phyloP scores from a whole-genome alignment of 2,797 vertebrate genomes.

The Serranus cabrilla region DNA sequence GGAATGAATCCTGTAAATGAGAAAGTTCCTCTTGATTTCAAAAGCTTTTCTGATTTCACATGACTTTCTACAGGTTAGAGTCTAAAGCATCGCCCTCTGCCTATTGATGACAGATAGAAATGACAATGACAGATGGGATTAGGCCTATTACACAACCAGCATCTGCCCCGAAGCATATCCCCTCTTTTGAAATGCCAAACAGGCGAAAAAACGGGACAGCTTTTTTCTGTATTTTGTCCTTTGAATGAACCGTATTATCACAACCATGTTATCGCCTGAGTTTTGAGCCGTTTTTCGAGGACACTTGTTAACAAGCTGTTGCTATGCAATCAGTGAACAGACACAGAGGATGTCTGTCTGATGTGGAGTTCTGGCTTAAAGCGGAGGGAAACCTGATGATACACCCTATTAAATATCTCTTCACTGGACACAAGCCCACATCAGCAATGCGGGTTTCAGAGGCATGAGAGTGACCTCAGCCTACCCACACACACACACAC shows the following conservation, averaged over 20 bases:
- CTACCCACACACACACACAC: conserved; percentile 45
- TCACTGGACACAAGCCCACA: conserved; percentile 77
- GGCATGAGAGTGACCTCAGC: conserved; percentile 76
- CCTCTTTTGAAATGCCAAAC: conserved; percentile 35
- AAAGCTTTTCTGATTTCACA: not conserved
- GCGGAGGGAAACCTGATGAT: conserved; percentile 70
- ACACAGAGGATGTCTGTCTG: not conserved
- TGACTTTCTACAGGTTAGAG: not conserved
- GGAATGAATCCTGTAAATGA: not conserved
- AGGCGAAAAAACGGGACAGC: conserved; percentile 7
- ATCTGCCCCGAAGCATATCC: conserved; percentile 56
- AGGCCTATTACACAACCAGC: conserved; percentile 67
- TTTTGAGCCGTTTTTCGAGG: conserved; percentile 20
- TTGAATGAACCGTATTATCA: conserved; percentile 17
- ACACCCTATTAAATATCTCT: conserved; percentile 71
- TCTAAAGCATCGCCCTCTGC: not conserved
- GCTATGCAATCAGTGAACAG: conserved; percentile 45
- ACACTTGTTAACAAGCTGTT: conserved; percentile 73
- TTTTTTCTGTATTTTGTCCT: conserved; percentile 38
- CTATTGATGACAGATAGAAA: conserved; percentile 41
- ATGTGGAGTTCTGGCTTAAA: conserved; percentile 29
- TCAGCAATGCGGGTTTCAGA: conserved; percentile 82
- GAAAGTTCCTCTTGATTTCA: not conserved
- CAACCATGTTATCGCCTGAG: conserved; percentile 5
- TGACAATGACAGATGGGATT: conserved; percentile 69